Evolutionary conservation across 35 echinoderm and acorn worm species (phyloP).

Genomic region (Ophiothrix spiculata): DNA sequence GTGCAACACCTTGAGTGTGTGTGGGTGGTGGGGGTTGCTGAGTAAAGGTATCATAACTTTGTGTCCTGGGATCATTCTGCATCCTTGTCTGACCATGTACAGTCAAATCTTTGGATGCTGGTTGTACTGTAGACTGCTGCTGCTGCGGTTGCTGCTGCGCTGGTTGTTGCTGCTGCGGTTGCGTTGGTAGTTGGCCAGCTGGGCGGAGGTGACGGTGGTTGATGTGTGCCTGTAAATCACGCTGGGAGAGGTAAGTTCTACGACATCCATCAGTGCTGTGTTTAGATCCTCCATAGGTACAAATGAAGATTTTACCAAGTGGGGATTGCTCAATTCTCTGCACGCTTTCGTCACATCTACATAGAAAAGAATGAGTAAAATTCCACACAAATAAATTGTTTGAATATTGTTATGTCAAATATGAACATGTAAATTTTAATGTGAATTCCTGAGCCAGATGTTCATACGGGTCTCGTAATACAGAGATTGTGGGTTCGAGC

Average conservation of each 20-base stretch:
- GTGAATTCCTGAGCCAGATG: neutral
- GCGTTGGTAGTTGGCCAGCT: slow-evolving; percentile 12
- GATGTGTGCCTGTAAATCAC: slow-evolving; percentile 93
- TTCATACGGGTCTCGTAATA: too few relatives aligned
- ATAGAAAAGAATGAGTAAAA: neutral
- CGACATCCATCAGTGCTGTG: slow-evolving; percentile 85
- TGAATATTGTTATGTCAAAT: neutral
- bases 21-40: too few relatives aligned
- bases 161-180: neutral
- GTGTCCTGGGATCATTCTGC: neutral
- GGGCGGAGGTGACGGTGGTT: slow-evolving; percentile 76
- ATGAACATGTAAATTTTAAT: neutral
- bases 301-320: slow-evolving; percentile 85
- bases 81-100: neutral
- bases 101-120: slow-evolving; percentile 39
- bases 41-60: neutral
- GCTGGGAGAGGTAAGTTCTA: slow-evolving; percentile 89
- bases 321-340: slow-evolving; percentile 87
- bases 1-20: too few relatives aligned
- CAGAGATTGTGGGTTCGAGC: too few relatives aligned
- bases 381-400: too few relatives aligned
- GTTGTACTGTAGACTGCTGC: neutral
- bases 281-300: slow-evolving; percentile 73
- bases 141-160: slow-evolving; percentile 15
- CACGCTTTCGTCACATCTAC: slow-evolving; percentile 83